Percentiles rank a stretch among this genome's conserved stretches.
Evolutionary conservation across 2,797 vertebrate genomes (phyloP).

Genomic region (Esox masquinongy): DNA sequence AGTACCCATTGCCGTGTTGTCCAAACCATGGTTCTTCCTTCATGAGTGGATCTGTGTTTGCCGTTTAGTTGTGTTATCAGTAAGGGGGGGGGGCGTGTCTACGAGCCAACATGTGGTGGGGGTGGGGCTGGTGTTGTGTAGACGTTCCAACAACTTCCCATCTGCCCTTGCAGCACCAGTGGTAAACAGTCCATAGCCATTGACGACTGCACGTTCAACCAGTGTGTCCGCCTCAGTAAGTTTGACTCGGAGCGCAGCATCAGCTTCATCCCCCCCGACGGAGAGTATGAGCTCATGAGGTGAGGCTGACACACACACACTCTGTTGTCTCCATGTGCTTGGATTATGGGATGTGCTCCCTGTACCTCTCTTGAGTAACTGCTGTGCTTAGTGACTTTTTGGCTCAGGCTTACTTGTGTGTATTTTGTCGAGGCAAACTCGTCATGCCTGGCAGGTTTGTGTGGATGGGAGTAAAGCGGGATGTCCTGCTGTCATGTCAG

Average conservation of each 20-base stretch:
- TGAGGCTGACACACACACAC: slow-evolving; percentile 50
- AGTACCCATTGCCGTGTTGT: slow-evolving; percentile 25
- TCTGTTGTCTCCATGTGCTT: not conserved
- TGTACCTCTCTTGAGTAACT: too few species aligned
- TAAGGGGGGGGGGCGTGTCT: slow-evolving; percentile 34
- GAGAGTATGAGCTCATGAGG: slow-evolving; percentile 99
- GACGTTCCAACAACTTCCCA: not conserved
- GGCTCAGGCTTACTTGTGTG: not conserved
- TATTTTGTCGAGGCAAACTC: not conserved
- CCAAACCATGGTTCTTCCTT: slow-evolving; percentile 27
- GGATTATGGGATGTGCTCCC: not conserved
- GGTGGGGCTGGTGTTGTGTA: not conserved
- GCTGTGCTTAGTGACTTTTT: too few species aligned
- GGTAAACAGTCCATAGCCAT: slow-evolving; percentile 94
- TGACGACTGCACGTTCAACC: slow-evolving; percentile 84
- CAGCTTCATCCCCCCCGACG: slow-evolving; percentile 98
- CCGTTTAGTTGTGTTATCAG: slow-evolving; percentile 2
- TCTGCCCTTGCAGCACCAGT: slow-evolving; percentile 61
- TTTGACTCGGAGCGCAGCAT: slow-evolving; percentile 99
- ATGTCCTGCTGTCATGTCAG: too few species aligned
- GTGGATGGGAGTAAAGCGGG: too few species aligned
- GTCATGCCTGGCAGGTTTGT: too few species aligned
- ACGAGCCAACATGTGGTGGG: too few species aligned
- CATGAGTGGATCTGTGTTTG: slow-evolving; percentile 17
- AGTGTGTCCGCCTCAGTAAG: slow-evolving; percentile 91